These are phyloP conservation scores for Crematogaster levior DNA, from an alignment of 2,888 invertebrate species.

Conservation along the genomic window DNA sequence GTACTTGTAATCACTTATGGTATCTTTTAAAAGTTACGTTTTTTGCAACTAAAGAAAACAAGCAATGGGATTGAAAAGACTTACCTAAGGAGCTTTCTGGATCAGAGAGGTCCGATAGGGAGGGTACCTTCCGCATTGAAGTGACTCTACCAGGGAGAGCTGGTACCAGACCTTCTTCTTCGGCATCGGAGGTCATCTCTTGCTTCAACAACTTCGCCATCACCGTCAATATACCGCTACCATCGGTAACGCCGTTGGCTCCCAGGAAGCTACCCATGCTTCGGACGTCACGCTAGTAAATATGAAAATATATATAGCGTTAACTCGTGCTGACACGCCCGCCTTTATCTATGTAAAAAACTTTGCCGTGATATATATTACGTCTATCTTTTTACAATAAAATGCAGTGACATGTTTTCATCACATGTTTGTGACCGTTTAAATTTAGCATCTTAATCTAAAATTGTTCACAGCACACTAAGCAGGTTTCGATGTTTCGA, in stretches of 20 bases:
- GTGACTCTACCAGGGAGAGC: slow-evolving; percentile 87
- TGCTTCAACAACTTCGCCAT: slow-evolving; percentile 87
- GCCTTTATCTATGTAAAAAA: slow-evolving; percentile 8
- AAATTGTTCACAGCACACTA: background rate
- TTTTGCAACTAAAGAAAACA: background rate
- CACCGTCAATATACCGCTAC: slow-evolving; percentile 83
- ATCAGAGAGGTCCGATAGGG: slow-evolving; percentile 95
- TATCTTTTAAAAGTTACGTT: background rate
- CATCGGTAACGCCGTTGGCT: slow-evolving; percentile 78
- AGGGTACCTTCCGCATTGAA: slow-evolving; percentile 95
- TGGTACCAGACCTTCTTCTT: slow-evolving; percentile 89
- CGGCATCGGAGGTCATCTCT: slow-evolving; percentile 87
- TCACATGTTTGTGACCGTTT: slow-evolving; percentile 4
- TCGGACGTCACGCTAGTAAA: slow-evolving; percentile 80
- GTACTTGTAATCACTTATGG: background rate
- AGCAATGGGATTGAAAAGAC: slow-evolving; percentile 84
- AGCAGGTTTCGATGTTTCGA: background rate
- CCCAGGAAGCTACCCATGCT: slow-evolving; percentile 79
- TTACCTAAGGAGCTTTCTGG: slow-evolving; percentile 95
- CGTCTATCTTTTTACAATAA: background rate
- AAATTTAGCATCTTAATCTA: slow-evolving; percentile 13
- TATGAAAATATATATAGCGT: slow-evolving; percentile 15
- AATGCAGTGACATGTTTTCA: slow-evolving; percentile 18
- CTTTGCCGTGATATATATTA: background rate
- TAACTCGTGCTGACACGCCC: background rate